Evolutionary conservation across 2,797 vertebrate species (phyloP).

Genomic region (Anabas testudineus): DNA sequence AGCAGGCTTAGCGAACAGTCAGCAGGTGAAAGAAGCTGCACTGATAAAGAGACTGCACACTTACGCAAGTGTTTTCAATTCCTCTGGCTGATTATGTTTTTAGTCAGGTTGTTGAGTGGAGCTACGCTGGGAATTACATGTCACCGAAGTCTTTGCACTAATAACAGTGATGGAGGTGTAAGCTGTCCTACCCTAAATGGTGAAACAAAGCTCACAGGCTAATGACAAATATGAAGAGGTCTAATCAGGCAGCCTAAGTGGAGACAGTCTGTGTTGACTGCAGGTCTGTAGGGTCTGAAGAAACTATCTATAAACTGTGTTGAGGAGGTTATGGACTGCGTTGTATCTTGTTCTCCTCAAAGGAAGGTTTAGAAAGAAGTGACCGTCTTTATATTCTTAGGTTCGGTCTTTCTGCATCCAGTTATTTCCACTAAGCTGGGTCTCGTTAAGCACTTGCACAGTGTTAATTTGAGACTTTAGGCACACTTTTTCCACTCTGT

Average conservation of each 20-base stretch:
- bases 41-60: not conserved
- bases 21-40: too few species aligned
- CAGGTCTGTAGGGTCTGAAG: not conserved
- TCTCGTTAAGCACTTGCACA: not conserved
- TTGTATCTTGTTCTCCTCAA: not conserved
- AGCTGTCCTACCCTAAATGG: not conserved
- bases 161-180: not conserved
- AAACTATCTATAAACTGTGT: too few species aligned
- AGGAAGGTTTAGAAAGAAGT: not conserved
- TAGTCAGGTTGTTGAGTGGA: not conserved
- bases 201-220: not conserved
- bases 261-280: not conserved
- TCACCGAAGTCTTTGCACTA: not conserved
- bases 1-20: not conserved
- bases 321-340: not conserved
- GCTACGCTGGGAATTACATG: not conserved
- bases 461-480: constrained; percentile 14
- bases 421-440: not conserved
- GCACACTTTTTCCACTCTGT: constrained; percentile 6
- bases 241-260: too few species aligned
- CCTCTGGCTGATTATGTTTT: not conserved
- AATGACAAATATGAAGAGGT: too few species aligned
- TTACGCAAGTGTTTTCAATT: not conserved
- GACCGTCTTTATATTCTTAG: constrained; percentile 4
- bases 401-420: constrained; percentile 1